Evolutionary conservation across 1,140 invertebrate genomes (phyloP).

Genomic region (Cardiocondyla obscurior): DNA sequence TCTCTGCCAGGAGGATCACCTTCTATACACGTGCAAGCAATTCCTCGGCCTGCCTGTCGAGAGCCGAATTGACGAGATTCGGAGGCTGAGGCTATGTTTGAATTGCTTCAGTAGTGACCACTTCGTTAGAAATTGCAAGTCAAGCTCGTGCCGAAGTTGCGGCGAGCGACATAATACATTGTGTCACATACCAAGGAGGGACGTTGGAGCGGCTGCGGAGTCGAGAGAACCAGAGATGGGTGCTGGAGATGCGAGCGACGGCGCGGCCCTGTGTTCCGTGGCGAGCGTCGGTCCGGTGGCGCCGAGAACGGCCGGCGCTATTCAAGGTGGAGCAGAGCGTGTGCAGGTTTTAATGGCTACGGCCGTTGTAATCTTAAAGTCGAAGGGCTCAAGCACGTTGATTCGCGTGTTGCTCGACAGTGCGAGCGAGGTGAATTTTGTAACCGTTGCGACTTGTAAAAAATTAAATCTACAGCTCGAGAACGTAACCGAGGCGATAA

Average conservation of each 20-base stretch:
- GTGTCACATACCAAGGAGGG: not conserved
- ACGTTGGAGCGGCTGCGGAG: too few species aligned
- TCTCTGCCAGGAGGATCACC: too few species aligned
- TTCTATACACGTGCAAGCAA: not conserved
- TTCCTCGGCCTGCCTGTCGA: not conserved
- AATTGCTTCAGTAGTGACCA: not conserved
- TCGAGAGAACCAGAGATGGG: not conserved
- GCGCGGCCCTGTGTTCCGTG: too few species aligned
- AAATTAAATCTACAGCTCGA: not conserved
- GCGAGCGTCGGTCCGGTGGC: too few species aligned
- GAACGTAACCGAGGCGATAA: not conserved
- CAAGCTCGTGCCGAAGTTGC: not conserved
- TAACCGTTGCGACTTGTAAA: not conserved
- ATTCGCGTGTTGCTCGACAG: not conserved
- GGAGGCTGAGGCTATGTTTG: not conserved
- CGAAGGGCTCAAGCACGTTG: too few species aligned
- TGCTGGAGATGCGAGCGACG: too few species aligned
- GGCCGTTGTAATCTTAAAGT: not conserved
- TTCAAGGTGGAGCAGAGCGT: too few species aligned
- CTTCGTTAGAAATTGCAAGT: not conserved
- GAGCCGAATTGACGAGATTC: not conserved
- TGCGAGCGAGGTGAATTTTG: not conserved
- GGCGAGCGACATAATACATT: not conserved
- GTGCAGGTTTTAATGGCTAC: not conserved
- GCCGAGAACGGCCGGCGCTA: too few species aligned